Conservation (phyloP, 1,140 invertebrate genomes). For the Drosophila pseudoananassae region DNA sequence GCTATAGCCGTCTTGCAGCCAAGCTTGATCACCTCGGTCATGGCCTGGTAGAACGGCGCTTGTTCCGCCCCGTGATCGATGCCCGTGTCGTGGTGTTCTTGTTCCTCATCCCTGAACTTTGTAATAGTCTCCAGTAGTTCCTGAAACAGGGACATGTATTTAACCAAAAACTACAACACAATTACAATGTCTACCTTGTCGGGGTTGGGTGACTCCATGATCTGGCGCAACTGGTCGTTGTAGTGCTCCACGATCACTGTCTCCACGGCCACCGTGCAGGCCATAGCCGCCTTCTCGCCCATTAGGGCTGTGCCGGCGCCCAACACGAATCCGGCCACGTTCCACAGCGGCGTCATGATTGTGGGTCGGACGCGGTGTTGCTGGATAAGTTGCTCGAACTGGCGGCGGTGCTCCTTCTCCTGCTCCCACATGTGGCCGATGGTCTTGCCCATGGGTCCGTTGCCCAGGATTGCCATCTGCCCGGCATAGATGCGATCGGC, state of each 20-base stretch:
- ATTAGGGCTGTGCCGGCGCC: conserved; percentile 93
- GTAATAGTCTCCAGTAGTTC: conserved; percentile 94
- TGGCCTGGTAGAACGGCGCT: conserved; percentile 94
- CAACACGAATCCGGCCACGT: conserved; percentile 95
- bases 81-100: conserved; percentile 98
- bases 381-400: conserved; percentile 96
- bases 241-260: conserved; percentile 99
- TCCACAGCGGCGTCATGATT: conserved; percentile 96
- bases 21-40: conserved; percentile 94
- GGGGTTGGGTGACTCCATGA: conserved; percentile 89
- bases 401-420: conserved; percentile 95
- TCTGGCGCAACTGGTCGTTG: conserved; percentile 96
- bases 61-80: conserved; percentile 96
- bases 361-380: conserved; percentile 96
- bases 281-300: conserved; percentile 99
- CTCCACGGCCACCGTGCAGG: conserved; percentile 99
- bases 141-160: conserved; percentile 74
- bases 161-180: neutral
- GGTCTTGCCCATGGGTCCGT: conserved; percentile 90
- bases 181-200: conserved; percentile 86
- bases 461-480: conserved; percentile 94
- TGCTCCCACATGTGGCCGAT: conserved; percentile 99
- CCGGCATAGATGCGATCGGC: conserved; percentile 99
- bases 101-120: conserved; percentile 98
- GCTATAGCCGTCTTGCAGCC: conserved; percentile 97